Evolutionary conservation across 2,797 vertebrate species (phyloP), one percentile per base, ranked within the genome.

Genomic region (Crenichthys baileyi): DNA sequence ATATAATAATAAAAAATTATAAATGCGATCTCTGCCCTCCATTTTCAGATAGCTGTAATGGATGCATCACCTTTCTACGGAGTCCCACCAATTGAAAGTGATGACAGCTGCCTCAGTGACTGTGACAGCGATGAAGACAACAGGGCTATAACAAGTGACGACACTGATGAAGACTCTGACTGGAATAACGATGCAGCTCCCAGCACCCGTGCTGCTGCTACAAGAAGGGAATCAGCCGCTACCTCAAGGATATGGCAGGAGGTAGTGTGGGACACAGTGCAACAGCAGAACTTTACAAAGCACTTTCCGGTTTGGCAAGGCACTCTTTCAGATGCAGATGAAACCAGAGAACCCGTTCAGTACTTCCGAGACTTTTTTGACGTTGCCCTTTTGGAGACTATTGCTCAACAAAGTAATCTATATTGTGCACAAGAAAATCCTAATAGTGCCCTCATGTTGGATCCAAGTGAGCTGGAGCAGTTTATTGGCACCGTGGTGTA

Each of bases 41-140:
- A 4, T 70, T 70, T 26, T 70, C 24, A 29, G 67, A 48, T 36
- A 9, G 7, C 29, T 36, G 18, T 20, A 0, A 65, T 48, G 67
- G 67, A 70, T 2, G 5, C 67, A 46, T 46, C 41, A 7, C 67
- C 44, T 46, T 70, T 48, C 67, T 70, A 46, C 15, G 67, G 67
- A 4, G 67, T 70, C 4, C 67, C 67, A 6, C 67, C 67, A 1
- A 70, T 70, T 26, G 67, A 70, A 16, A 70, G 67, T 5, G 67
- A 70, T 16, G 67, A 70, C 67, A 70, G 67, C 67, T 70, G 67
- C 67, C 67, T 70, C n/a, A 70, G 41, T 15, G 41, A 70, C 67
- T n/a, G 67, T 1, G 67, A 70, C 67, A 70, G 67, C 67, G 44
- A 48, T 5, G 67, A 70, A 12, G 44, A 70, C 67, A 48, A 26